Base-by-base conservation (phyloP, 1,140 invertebrate genomes). In the Ceratina calcarata region DNA sequence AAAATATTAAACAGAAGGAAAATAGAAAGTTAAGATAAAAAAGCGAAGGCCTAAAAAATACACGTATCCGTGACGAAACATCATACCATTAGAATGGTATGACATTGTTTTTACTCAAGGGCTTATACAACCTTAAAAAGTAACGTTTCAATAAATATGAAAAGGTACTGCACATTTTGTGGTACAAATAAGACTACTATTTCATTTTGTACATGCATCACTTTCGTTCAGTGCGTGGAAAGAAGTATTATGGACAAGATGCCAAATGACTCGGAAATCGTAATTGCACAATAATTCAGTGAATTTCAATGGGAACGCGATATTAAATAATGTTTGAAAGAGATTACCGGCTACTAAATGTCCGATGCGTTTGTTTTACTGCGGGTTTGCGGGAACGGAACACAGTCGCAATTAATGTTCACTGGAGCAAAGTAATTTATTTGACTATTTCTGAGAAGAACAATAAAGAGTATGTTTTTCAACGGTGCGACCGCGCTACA, bases 381-480 rank as follows among this genome's bases (percentile, higher is more conserved):
- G 8, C 15, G 15, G 37, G 18, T 22, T 32, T 18, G 18, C 18
- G 10, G 32, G 51, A 73, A 72, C 27, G 20, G 73, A 71, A 74
- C 10, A 18, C 53, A 66, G 64, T 58, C 24, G 71, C 78, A 80
- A 74, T 73, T 74, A 66, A 74, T 80, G 78, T 73, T 73, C 66
- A 80, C 69, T 24, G 16, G 3, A 51, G 71, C 58, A 74, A 79
- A 67, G 58, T 58, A 79, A 79, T 74, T 74, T 64, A 72, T 64
- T 72, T 64, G 68, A 55, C 27, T 66, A 20, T 55, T 68, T 37
- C 72, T 51, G 45, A n/a, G 32, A n/a, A 24, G 58, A 32, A 68
- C 53, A 68, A 80, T 75, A 80, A 76, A 69, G 16, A 18, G 45
- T 65, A 61, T n/a, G 72, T 68, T 80, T 75, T 80, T 62, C 58